These are phyloP conservation scores for Artemia franciscana DNA, from an alignment of 1,140 invertebrate species.

Conservation along the genomic window DNA sequence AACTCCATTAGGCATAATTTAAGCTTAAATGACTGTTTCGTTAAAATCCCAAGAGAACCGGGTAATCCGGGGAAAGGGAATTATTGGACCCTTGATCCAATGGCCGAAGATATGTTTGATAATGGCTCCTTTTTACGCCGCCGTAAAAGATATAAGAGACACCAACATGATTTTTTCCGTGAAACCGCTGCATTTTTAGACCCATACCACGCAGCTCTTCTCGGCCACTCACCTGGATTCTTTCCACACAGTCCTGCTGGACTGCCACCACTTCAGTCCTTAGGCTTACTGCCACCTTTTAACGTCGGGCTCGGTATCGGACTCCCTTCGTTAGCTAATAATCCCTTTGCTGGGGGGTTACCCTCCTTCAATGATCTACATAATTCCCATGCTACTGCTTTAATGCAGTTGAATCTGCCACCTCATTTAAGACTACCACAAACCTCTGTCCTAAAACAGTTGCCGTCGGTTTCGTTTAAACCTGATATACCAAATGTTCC, in stretches of 20 bases:
- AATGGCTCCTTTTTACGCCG: slow-evolving; percentile 89
- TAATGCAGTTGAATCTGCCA: background rate
- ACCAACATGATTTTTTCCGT: slow-evolving; percentile 31
- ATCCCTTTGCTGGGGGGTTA: background rate
- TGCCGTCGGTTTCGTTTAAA: background rate
- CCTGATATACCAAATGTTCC: background rate
- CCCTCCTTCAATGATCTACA: background rate
- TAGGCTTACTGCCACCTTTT: background rate
- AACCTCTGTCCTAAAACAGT: background rate
- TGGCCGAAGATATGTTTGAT: slow-evolving; percentile 97
- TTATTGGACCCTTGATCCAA: slow-evolving; percentile 93
- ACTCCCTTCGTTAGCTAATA: background rate
- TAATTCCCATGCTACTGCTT: background rate
- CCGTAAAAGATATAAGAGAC: slow-evolving; percentile 81
- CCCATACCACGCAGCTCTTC: slow-evolving; percentile 17
- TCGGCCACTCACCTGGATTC: slow-evolving; percentile 8
- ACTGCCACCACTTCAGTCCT: background rate
- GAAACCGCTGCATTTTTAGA: slow-evolving; percentile 20
- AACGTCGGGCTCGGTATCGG: background rate
- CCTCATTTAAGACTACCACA: background rate
- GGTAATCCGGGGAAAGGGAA: slow-evolving; percentile 98
- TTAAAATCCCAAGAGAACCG: slow-evolving; percentile 91
- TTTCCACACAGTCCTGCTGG: background rate
- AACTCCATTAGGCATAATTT: slow-evolving; percentile 94
- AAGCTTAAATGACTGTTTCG: slow-evolving; percentile 93